Percentiles rank a stretch among this genome's conserved stretches.
phyloP scores from a whole-genome alignment of 2,888 invertebrate species.

The Caradrina kadenii region DNA sequence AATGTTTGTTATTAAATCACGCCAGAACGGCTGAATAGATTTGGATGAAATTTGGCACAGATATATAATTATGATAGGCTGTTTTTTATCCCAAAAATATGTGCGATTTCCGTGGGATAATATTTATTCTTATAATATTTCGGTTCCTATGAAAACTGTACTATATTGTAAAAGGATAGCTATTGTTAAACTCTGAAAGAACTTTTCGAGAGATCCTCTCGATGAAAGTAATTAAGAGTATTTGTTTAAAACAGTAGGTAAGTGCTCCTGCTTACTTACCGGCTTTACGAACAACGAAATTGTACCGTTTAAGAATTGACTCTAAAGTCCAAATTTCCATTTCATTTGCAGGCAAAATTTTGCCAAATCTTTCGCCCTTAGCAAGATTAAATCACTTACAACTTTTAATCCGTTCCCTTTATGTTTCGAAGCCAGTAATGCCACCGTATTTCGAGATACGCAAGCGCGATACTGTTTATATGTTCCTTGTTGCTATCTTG shows the following conservation, averaged over 20 bases:
- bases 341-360: conserved; percentile 59
- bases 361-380: conserved; percentile 53
- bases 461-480: conserved; percentile 46
- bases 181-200: neutral
- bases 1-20: no score
- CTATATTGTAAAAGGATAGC: neutral
- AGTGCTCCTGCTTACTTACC: conserved; percentile 11
- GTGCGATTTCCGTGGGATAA: no score
- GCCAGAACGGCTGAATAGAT: no score
- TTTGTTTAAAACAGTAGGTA: conserved; percentile 16
- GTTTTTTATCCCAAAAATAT: no score
- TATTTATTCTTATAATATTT: no score
- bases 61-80: no score
- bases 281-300: conserved; percentile 35
- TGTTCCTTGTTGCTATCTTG: conserved; percentile 29
- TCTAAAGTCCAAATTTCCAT: conserved; percentile 55
- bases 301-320: conserved; percentile 40
- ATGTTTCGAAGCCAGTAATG: conserved; percentile 49
- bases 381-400: conserved; percentile 64
- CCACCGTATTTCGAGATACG: conserved; percentile 45
- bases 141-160: no score
- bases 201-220: conserved; percentile 1
- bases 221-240: conserved; percentile 33
- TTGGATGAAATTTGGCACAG: no score
- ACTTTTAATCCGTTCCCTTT: conserved; percentile 63